phyloP scores from a whole-genome alignment of 2,113 vertebrate species.

The Burhinus bistriatus region DNA sequence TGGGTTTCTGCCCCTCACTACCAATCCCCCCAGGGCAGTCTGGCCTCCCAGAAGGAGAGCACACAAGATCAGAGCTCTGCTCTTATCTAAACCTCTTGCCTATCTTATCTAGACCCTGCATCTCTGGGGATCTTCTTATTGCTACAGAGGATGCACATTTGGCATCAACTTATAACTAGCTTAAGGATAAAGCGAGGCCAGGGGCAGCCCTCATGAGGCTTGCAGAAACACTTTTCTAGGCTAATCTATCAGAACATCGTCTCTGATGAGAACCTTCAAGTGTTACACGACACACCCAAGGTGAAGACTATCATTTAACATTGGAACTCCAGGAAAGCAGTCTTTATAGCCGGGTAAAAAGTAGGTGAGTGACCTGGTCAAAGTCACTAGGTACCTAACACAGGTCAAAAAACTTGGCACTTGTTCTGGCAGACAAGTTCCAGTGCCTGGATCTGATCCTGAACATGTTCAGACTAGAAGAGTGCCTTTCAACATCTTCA shows the following conservation, averaged over 20 bases:
- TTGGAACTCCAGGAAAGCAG: not conserved
- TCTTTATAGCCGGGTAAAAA: not conserved
- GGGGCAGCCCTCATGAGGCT: not conserved
- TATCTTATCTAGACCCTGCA: not conserved
- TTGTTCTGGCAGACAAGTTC: not conserved
- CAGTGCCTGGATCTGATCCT: not conserved
- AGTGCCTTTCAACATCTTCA: not conserved
- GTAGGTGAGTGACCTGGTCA: not conserved
- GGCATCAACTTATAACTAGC: not conserved
- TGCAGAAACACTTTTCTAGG: not conserved
- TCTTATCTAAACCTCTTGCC: not conserved
- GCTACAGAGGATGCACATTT: not conserved
- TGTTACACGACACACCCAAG: not conserved
- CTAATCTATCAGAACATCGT: not conserved
- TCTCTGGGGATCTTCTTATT: constrained; percentile 11
- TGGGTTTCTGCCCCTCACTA: constrained; percentile 24
- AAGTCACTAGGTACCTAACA: not conserved
- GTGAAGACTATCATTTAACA: not conserved
- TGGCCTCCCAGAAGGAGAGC: not conserved
- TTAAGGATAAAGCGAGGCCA: not conserved
- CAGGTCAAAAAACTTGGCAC: not conserved
- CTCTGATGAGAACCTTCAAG: not conserved
- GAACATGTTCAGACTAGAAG: not conserved
- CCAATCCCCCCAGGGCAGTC: not conserved
- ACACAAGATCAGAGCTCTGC: not conserved